Percentiles rank a stretch among this genome's conserved stretches.
These are phyloP conservation scores for Catharus fuscescens DNA, from an alignment of 2,113 vertebrate species.

Conservation along the genomic window DNA sequence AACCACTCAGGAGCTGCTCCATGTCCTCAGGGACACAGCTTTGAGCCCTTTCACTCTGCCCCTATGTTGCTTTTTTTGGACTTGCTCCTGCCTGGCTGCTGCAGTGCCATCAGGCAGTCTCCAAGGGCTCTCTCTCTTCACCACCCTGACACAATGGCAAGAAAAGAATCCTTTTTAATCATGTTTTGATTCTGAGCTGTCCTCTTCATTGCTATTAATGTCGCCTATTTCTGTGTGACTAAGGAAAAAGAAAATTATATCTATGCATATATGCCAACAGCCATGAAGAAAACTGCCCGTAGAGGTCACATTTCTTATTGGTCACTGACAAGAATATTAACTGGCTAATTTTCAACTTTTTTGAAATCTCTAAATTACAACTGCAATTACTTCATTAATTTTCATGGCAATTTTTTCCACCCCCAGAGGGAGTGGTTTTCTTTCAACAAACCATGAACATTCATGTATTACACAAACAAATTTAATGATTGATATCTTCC, in stretches of 20 bases:
- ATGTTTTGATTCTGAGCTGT: neutral
- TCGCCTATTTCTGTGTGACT: neutral
- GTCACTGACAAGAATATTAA: constrained; percentile 29
- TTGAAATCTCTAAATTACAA: constrained; percentile 21
- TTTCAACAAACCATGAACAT: constrained; percentile 11
- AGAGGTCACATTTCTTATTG: neutral
- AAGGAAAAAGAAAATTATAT: neutral
- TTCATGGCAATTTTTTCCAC: neutral
- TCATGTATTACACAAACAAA: neutral
- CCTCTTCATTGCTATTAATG: neutral
- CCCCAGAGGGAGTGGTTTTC: neutral
- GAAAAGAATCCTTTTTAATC: neutral
- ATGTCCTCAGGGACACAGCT: neutral
- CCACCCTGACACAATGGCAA: neutral
- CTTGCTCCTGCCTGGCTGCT: neutral
- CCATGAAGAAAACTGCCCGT: neutral
- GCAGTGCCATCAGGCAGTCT: neutral
- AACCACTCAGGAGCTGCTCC: neutral
- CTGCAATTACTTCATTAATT: constrained; percentile 29
- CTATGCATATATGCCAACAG: neutral
- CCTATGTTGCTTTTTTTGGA: neutral
- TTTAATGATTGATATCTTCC: neutral
- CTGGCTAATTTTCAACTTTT: constrained; percentile 16
- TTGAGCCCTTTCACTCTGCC: neutral
- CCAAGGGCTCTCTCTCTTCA: neutral